Evolutionary conservation across 2,888 invertebrate genomes (phyloP), one percentile per base, ranked within the genome.

Genomic region (Kryphioiulus occultus): DNA sequence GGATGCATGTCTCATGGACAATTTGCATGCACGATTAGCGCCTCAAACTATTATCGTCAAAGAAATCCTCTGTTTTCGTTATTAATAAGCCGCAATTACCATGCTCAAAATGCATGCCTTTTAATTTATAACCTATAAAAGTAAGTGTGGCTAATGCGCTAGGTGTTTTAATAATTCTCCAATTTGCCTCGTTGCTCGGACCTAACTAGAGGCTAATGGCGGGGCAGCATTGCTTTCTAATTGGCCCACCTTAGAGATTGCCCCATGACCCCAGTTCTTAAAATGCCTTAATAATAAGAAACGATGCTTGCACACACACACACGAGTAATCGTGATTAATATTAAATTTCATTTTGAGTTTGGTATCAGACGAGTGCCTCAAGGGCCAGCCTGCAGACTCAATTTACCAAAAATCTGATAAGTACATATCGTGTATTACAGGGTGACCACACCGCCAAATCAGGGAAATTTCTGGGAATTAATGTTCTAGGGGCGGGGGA

Each of bases 141-240:
- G 78, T n/a, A n/a, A 19, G 53, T n/a, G 53, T 26, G 17, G 78
- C 26, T 78, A 78, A 78, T 78, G 78, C 30, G 78, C 30, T 78
- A 78, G 78, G 78, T 78, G 78, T 78, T 78, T 78, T 78, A 78
- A 78, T 78, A 30, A 78, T 4, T 78, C 78, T 78, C 78, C 78
- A 78, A 78, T 78, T 78, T 78, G 5, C 68, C 68, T 22, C 26
- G 68, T 68, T 68, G 22, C 10, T 22, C 68, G 78, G 26, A 78
- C 78, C 26, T 78, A 78, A 78, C 78, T 26, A 30, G 78, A 17
- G 78, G 78, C 26, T 78, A 78, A 78, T 78, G 26, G 78, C 30
- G 15, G 10, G 10, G 26, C 78, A 30, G 26, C 78, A 78, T 78
- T 78, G 78, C 15, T 78, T 30, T 78, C 78, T 78, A 78, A 78